Evolutionary conservation across 2,797 vertebrate genomes (phyloP).

Genomic region (Esox masquinongy): DNA sequence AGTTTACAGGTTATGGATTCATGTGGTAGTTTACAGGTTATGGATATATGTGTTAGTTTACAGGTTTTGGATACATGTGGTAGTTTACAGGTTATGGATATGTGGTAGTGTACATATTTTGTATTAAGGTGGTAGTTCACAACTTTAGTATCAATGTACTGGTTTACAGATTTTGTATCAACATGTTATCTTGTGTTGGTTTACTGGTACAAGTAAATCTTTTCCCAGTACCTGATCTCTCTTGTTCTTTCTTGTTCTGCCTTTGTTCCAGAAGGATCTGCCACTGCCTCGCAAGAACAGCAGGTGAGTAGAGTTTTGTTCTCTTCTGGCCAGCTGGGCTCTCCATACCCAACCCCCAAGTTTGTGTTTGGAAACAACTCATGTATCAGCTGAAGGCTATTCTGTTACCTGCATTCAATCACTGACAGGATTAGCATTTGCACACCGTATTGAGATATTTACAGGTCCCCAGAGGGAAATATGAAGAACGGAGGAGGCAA

Average conservation of each 20-base stretch:
- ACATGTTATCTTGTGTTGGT: no score
- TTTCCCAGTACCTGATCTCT: constrained; percentile 61
- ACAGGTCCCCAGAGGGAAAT: constrained; percentile 24
- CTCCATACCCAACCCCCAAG: constrained; percentile 30
- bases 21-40: no score
- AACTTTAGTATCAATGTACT: not conserved
- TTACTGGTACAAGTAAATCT: no score
- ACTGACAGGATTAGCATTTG: constrained; percentile 18
- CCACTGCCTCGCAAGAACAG: constrained; percentile 88
- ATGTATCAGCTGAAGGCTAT: constrained; percentile 19
- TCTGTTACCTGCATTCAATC: constrained; percentile 7
- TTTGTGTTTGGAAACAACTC: not conserved
- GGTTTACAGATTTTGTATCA: no score
- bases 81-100: no score
- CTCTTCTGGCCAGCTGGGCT: constrained; percentile 7
- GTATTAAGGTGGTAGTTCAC: no score
- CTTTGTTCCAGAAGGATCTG: constrained; percentile 84
- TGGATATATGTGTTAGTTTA: no score
- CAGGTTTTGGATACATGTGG: no score
- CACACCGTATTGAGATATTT: constrained; percentile 18
- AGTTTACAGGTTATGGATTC: no score
- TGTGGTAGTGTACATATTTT: no score
- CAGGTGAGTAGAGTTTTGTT: constrained; percentile 76
- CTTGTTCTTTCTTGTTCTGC: constrained; percentile 27
- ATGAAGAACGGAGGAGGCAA: not conserved